These are phyloP conservation scores for Varroa destructor DNA, from an alignment of 1,140 invertebrate species.

Conservation along the genomic window DNA sequence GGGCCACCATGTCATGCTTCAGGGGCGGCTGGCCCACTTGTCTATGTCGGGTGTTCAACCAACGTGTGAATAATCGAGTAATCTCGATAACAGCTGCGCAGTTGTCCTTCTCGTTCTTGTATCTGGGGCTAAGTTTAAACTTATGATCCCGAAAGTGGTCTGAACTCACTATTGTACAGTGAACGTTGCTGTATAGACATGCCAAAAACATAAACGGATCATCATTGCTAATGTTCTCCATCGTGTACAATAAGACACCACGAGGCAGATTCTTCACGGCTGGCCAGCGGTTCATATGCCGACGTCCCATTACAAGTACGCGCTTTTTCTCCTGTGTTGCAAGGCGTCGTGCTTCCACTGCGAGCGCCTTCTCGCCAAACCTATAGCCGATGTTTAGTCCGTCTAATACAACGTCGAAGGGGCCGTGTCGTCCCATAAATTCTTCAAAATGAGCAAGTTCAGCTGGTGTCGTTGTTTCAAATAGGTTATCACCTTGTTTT, in stretches of 20 bases:
- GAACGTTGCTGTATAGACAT: not conserved
- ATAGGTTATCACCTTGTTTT: not conserved
- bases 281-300: too few species aligned
- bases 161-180: not conserved
- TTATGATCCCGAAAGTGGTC: constrained; percentile 11
- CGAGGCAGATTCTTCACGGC: not conserved
- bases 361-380: not conserved
- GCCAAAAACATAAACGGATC: constrained; percentile 15
- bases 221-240: not conserved
- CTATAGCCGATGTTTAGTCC: constrained; percentile 4
- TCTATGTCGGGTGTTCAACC: too few species aligned
- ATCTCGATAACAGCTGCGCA: too few species aligned
- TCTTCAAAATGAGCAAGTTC: not conserved
- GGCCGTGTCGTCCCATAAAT: not conserved
- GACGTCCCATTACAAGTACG: too few species aligned
- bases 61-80: too few species aligned
- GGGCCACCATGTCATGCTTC: too few species aligned
- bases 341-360: too few species aligned
- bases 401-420: not conserved
- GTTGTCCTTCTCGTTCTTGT: too few species aligned
- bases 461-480: not conserved
- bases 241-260: not conserved
- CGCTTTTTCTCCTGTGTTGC: too few species aligned
- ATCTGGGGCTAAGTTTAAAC: not conserved
- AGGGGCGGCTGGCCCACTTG: too few species aligned